A percentile compares a stretch with the other conserved stretches of the same genome.
Conservation (phyloP, 1,140 invertebrate species). For the Ruditapes philippinarum region DNA sequence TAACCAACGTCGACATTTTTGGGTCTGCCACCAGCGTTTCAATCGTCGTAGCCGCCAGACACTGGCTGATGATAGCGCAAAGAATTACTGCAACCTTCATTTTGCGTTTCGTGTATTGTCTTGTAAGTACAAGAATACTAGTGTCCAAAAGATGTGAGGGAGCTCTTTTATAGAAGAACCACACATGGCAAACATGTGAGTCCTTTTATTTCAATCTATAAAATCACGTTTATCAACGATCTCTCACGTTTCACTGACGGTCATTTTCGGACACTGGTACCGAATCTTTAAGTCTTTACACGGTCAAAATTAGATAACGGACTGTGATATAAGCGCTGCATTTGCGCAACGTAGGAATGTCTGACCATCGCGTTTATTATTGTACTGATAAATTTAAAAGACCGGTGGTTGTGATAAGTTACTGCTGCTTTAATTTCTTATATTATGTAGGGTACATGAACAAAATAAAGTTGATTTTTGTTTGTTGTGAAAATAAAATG, state of each 20-base stretch:
- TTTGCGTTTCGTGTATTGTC: neutral
- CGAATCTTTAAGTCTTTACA: no score
- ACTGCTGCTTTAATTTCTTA: no score
- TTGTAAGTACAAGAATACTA: neutral
- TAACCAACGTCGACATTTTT: slow-evolving; percentile 9
- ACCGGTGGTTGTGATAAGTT: no score
- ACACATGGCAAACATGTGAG: neutral
- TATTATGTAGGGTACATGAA: no score
- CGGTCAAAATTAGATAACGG: no score
- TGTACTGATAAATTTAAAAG: no score
- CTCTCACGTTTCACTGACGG: neutral
- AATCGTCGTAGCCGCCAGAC: slow-evolving; percentile 31
- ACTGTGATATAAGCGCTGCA: no score
- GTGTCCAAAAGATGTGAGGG: neutral
- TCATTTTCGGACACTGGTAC: no score
- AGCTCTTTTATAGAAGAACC: neutral
- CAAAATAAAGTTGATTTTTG: no score
- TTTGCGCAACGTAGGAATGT: no score
- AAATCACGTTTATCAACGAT: neutral
- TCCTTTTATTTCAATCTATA: neutral
- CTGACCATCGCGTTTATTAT: no score
- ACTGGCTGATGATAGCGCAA: neutral
- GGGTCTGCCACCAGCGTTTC: slow-evolving; percentile 3
- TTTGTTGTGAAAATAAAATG: no score
- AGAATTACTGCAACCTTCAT: neutral